Base-by-base conservation (phyloP, 2,113 vertebrate species). In the Archocentrus centrarchus region DNA sequence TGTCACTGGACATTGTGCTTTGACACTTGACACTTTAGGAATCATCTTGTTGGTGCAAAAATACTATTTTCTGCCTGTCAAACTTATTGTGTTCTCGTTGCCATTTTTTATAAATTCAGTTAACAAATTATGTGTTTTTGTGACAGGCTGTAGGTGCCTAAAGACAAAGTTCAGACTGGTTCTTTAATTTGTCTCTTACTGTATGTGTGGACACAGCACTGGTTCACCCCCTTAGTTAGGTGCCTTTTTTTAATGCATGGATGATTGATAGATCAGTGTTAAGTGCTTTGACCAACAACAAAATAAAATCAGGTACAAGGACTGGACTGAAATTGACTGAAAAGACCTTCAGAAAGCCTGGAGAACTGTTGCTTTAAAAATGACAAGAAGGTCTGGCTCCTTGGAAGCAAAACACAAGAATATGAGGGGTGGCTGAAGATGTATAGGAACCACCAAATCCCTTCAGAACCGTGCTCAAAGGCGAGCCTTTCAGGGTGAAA, bases 91-190 rank as follows among this genome's bases (percentile, higher is more conserved):
- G 61, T n/a, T n/a, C 0, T 64, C 39, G 1, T 11, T 32, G 7
- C 10, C 39, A 44, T 44, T 44, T 6, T 66, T 66, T 18, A 1
- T 66, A 0, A 13, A 44, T 27, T 27, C 1, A 27, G 10, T 14
- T 27, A 44, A 66, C n/a, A 1, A 24, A 66, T 22, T 22, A 22
- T 17, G 15, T 66, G 37, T 66, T 44, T 66, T 66, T 66, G 32
- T 35, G 32, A 35, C 32, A 35, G 32, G 37, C 63, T 66, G 44
- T 47, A 44, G 44, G 44, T 66, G 39, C 63, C 44, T n/a, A 44
- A 0, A 24, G 39, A 44, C 0, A 15, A 0, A 17, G 3, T 66
- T 24, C 24, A n/a, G 15, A 39, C 41, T 32, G 32, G 30, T 62
- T 62, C 30, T 62, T 35, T 62, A 61, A 9, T 17, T 11, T 44